These are phyloP conservation scores for Metallyticus violacea DNA, from an alignment of 2,888 invertebrate species.

Conservation along the genomic window DNA sequence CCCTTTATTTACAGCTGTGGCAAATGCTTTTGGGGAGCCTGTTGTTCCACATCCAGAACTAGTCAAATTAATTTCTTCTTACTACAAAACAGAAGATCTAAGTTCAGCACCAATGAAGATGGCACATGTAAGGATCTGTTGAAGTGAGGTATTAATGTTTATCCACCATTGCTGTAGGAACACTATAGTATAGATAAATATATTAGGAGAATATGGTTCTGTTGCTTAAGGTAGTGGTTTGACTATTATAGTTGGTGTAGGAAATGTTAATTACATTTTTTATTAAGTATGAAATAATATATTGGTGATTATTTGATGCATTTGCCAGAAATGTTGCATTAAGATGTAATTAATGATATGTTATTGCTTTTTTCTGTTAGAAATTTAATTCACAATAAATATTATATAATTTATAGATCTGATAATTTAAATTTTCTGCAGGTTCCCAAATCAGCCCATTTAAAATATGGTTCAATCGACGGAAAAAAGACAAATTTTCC, in stretches of 20 bases:
- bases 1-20: constrained; percentile 48
- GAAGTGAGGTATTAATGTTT: constrained; percentile 8
- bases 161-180: neutral
- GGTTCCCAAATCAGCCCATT: constrained; percentile 49
- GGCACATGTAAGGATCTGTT: constrained; percentile 41
- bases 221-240: too few relatives aligned
- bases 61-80: constrained; percentile 47
- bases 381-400: too few relatives aligned
- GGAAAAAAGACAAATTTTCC: constrained; percentile 45
- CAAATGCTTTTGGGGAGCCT: constrained; percentile 52
- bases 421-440: constrained; percentile 44
- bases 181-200: too few relatives aligned
- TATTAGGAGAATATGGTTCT: too few relatives aligned
- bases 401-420: too few relatives aligned
- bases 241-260: too few relatives aligned
- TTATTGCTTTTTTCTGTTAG: too few relatives aligned
- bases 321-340: too few relatives aligned
- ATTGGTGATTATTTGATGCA: too few relatives aligned
- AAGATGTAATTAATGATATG: too few relatives aligned
- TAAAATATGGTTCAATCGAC: constrained; percentile 46
- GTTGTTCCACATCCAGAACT: constrained; percentile 49
- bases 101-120: constrained; percentile 48
- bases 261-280: too few relatives aligned
- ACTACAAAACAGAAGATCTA: constrained; percentile 46
- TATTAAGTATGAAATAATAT: too few relatives aligned